Percentiles rank a stretch among this genome's conserved stretches.
These are phyloP conservation scores for Xenotilapia longispinis DNA, from an alignment of 2,113 vertebrate genomes.

Conservation along the genomic window DNA sequence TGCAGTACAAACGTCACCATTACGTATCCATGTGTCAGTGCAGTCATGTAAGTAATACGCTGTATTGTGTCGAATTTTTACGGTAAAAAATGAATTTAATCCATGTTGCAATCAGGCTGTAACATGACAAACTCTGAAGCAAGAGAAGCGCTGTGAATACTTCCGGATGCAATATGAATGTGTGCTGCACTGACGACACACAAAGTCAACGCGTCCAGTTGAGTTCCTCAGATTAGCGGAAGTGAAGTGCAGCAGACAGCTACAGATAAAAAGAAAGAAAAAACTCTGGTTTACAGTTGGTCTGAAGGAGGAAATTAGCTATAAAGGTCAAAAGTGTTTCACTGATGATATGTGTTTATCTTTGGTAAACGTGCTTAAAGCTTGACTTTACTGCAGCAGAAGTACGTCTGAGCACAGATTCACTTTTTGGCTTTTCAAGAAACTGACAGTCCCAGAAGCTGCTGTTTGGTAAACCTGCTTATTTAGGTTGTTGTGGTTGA, in stretches of 20 bases:
- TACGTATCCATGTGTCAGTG: not conserved
- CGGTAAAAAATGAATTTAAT: not conserved
- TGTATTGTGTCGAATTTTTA: not conserved
- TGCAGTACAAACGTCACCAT: not conserved
- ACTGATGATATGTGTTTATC: accelerated
- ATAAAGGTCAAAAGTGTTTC: not conserved
- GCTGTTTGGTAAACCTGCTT: not conserved
- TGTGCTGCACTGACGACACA: not conserved
- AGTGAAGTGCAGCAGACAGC: not conserved
- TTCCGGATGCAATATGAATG: not conserved
- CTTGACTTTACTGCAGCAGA: not conserved
- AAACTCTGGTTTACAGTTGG: not conserved
- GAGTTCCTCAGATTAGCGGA: accelerated
- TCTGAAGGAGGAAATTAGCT: not conserved
- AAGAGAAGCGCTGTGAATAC: not conserved
- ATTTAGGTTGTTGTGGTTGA: not conserved
- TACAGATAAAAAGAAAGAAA: not conserved
- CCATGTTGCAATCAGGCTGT: not conserved
- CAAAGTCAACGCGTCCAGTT: accelerated
- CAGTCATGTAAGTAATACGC: not conserved
- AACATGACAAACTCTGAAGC: not conserved
- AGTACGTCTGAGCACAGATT: not conserved
- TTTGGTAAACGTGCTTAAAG: not conserved
- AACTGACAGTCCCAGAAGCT: not conserved
- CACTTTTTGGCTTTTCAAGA: not conserved